Conservation (phyloP, 2,888 invertebrate genomes). For the Villa cingulata region DNA sequence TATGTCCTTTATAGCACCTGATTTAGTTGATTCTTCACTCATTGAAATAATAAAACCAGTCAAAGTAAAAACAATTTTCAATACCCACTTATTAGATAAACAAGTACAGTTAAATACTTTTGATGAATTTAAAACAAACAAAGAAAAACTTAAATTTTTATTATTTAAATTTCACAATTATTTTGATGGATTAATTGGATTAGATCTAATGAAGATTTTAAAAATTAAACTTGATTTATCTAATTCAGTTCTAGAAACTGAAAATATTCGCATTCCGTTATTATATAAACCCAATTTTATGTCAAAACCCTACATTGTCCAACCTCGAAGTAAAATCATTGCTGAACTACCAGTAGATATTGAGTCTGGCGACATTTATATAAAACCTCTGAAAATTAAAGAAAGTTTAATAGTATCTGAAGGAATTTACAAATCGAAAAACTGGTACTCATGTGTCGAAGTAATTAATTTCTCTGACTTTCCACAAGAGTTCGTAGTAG, state of each 20-base stretch:
- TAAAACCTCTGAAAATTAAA: slow-evolving; percentile 5
- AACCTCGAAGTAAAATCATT: slow-evolving; percentile 7
- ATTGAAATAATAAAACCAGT: slow-evolving; percentile 8
- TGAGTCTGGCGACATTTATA: slow-evolving; percentile 7
- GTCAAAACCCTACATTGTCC: slow-evolving; percentile 9
- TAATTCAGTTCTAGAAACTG: slow-evolving; percentile 6
- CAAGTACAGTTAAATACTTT: slow-evolving; percentile 7
- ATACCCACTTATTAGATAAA: slow-evolving; percentile 5
- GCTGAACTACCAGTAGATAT: slow-evolving; percentile 9
- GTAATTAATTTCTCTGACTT: slow-evolving; percentile 7
- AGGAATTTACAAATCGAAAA: slow-evolving; percentile 8
- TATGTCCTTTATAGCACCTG: slow-evolving; percentile 12
- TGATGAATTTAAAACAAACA: slow-evolving; percentile 9
- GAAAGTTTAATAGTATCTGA: slow-evolving; percentile 6
- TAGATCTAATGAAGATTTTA: slow-evolving; percentile 12
- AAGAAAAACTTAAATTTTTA: slow-evolving; percentile 5
- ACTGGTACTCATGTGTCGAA: slow-evolving; percentile 8
- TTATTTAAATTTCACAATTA: slow-evolving; percentile 15
- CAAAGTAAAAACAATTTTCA: slow-evolving; percentile 9
- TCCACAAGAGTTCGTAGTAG: slow-evolving; percentile 4
- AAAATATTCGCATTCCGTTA: slow-evolving; percentile 4
- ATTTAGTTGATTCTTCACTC: slow-evolving; percentile 1
- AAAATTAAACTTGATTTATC: slow-evolving; percentile 10
- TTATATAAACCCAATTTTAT: slow-evolving; percentile 9
- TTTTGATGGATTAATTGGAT: slow-evolving; percentile 15